phyloP scores from a whole-genome alignment of 2,113 vertebrate genomes.

The Ivindomyrus marchei region DNA sequence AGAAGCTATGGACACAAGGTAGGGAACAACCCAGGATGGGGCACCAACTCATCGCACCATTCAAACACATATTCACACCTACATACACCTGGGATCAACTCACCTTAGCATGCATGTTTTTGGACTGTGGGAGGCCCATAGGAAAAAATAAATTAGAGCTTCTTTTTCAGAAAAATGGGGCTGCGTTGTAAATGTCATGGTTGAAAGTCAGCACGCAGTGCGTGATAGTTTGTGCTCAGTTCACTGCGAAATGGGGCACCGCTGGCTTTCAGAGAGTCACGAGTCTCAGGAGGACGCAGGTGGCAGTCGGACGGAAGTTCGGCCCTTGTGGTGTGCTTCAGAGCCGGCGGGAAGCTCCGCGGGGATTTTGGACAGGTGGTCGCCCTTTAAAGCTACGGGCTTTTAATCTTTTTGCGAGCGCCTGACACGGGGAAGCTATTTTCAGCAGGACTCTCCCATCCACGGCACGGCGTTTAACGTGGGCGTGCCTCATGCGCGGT shows the following conservation, averaged over 20 bases:
- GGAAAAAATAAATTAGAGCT: neutral
- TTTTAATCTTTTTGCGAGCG: neutral
- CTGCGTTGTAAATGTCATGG: neutral
- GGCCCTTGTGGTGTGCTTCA: neutral
- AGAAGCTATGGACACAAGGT: neutral
- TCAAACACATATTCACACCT: neutral
- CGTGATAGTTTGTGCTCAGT: neutral
- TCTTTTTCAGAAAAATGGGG: neutral
- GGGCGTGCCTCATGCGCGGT: neutral
- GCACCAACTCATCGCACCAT: neutral
- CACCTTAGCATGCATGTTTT: neutral
- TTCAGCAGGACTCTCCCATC: neutral
- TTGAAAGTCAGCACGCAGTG: neutral
- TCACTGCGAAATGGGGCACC: neutral
- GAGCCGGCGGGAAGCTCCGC: neutral
- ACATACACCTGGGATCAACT: neutral
- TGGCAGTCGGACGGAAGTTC: neutral
- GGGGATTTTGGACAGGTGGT: conserved; percentile 7
- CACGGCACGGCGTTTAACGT: neutral
- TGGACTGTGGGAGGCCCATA: neutral
- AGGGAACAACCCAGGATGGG: neutral
- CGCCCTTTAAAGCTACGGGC: neutral
- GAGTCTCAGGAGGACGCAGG: neutral
- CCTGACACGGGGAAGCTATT: neutral
- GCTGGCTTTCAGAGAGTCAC: neutral